Evolutionary conservation across 2,113 vertebrate genomes (phyloP).

Genomic region (Ciconia stormi): DNA sequence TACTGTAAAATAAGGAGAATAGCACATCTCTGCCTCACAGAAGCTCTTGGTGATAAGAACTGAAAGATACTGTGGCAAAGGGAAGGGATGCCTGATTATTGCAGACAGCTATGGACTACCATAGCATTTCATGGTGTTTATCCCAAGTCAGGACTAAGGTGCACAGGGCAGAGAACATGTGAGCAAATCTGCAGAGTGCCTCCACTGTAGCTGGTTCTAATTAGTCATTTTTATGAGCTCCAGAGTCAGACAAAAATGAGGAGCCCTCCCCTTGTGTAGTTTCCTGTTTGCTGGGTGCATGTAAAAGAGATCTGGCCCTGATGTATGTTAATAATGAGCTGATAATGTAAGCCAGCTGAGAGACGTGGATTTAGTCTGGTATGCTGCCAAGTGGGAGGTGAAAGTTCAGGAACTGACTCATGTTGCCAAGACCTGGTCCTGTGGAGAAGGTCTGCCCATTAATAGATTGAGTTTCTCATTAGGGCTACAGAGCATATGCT

Average conservation of each 20-base stretch:
- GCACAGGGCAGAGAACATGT: not conserved
- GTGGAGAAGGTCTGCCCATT: constrained; percentile 56
- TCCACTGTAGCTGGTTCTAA: constrained; percentile 48
- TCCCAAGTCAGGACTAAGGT: not conserved
- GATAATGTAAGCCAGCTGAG: constrained; percentile 72
- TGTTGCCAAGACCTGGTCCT: constrained; percentile 61
- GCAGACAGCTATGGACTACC: not conserved
- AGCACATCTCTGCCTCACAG: not conserved
- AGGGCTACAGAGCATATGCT: constrained; percentile 43
- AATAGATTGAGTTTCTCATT: constrained; percentile 69
- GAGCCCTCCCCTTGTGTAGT: constrained; percentile 59
- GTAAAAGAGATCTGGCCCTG: constrained; percentile 60
- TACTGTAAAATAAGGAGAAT: not conserved
- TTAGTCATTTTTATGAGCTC: constrained; percentile 69
- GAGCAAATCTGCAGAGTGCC: not conserved
- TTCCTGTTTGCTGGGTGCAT: constrained; percentile 68
- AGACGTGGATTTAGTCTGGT: constrained; percentile 59
- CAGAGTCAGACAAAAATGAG: constrained; percentile 60
- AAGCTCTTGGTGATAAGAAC: not conserved
- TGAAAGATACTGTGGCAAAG: not conserved
- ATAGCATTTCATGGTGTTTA: not conserved
- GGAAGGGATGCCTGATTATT: not conserved
- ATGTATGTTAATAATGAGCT: constrained; percentile 70
- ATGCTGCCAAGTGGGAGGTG: constrained; percentile 60
- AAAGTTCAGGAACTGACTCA: constrained; percentile 68